Evolutionary conservation across 1,140 invertebrate species (phyloP), one percentile per base, ranked within the genome.

Genomic region (Doryteuthis pealeii): DNA sequence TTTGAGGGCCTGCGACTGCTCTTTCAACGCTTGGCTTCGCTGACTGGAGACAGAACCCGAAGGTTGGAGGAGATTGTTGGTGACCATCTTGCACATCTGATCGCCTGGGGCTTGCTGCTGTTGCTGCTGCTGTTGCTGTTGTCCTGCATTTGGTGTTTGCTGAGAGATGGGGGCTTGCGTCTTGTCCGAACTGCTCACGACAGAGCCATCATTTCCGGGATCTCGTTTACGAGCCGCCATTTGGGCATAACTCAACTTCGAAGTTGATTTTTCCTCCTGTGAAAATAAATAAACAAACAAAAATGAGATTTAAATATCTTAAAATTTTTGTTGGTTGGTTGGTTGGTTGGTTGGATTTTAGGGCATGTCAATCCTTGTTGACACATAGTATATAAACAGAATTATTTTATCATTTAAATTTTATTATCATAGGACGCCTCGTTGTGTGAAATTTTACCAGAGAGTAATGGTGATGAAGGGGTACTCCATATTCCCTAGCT

Each of bases 231-330:
- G 92, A 82, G 93, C 93, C 78, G 93, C 93, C 85, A 94, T 93
- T 90, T 94, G 93, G 80, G 93, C 93, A 90, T 94, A 94, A 87
- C 93, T 94, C 84, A 94, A 90, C 86, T 92, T 85, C 70, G 67
- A 76, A 72, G 45, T 67, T 76, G 72, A 62, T 45, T 76, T 76
- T 73, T 79, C 72, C 54, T 81, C 71, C 78, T 80, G 67, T 0
- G 26, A 69, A 79, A 75, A 76, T 43, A 74, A 54, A 72, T 49
- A 72, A 77, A 77, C 54, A 26, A 77, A 75, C 18, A 49, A n/a
- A 49, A 74, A 67, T n/a, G n/a, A n/a, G n/a, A n/a, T n/a, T n/a
- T n/a, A n/a, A n/a, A n/a, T n/a, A n/a, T n/a, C n/a, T n/a, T n/a
- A n/a, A n/a, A n/a, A n/a, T n/a, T n/a, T n/a, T n/a, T n/a, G n/a